phyloP scores from a whole-genome alignment of 1,140 invertebrate genomes.

The Stratiolaelaps scimitus region DNA sequence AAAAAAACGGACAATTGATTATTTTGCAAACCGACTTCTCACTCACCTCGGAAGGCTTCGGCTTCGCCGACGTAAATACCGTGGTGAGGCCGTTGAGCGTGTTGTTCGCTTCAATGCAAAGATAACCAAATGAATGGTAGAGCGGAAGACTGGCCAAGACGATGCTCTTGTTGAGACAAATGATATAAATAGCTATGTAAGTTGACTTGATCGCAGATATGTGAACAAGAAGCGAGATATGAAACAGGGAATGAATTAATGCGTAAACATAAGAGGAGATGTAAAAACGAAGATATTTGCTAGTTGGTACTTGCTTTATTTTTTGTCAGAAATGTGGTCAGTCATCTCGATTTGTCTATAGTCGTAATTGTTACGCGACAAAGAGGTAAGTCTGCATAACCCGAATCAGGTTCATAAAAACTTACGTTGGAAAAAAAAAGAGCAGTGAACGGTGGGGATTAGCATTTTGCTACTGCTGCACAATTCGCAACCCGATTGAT shows the following conservation, averaged over 20 bases:
- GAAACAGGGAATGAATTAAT: no score
- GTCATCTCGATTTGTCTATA: no score
- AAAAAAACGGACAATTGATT: no score
- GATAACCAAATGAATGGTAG: conserved; percentile 21
- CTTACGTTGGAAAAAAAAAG: no score
- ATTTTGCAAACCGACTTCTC: background rate
- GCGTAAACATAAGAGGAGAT: background rate
- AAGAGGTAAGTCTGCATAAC: no score
- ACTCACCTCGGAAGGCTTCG: conserved; percentile 1
- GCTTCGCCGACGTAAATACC: conserved; percentile 1
- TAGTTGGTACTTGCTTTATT: background rate
- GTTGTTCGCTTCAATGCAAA: conserved; percentile 14
- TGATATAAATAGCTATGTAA: background rate
- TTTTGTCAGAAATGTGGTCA: background rate
- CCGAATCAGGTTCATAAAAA: no score
- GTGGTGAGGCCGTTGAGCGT: conserved; percentile 22
- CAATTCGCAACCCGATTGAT: no score
- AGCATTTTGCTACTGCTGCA: no score
- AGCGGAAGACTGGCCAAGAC: conserved; percentile 3
- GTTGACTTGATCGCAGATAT: background rate
- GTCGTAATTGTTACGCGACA: no score
- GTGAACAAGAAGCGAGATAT: background rate
- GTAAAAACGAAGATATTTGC: background rate
- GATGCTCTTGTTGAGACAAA: background rate
- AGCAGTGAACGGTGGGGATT: no score